Conservation (phyloP, 1,140 invertebrate genomes). For the Andrena cerasifolii region DNA sequence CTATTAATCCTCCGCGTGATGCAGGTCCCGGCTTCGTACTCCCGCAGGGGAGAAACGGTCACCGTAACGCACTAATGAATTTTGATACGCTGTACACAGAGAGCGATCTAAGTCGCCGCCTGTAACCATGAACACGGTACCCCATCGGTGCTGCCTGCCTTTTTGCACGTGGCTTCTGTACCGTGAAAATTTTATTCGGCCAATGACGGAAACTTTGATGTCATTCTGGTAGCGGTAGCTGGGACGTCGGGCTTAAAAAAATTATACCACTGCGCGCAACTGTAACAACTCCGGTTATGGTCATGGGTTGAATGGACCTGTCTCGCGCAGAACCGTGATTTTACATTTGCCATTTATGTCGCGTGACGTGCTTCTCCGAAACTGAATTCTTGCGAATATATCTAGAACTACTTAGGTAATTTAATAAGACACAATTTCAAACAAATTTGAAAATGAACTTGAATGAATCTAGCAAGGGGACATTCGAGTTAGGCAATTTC, state of each 20-base stretch:
- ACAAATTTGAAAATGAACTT: too few species aligned
- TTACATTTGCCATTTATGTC: too few species aligned
- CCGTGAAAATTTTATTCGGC: slow-evolving; percentile 11
- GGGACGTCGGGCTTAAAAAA: not conserved
- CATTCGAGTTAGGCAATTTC: too few species aligned
- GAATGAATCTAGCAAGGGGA: too few species aligned
- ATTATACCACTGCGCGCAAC: not conserved
- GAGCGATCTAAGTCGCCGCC: not conserved
- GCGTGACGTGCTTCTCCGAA: too few species aligned
- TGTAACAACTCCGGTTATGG: not conserved
- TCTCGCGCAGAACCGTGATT: not conserved
- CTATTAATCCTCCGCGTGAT: slow-evolving; percentile 65
- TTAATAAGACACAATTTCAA: too few species aligned
- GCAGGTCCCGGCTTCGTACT: slow-evolving; percentile 54
- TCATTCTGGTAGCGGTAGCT: not conserved
- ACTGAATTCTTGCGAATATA: too few species aligned
- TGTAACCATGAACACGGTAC: not conserved
- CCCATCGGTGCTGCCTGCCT: not conserved
- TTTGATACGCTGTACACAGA: slow-evolving; percentile 31
- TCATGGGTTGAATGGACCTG: not conserved
- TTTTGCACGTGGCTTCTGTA: not conserved
- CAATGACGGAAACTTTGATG: not conserved
- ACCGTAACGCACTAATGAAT: slow-evolving; percentile 53
- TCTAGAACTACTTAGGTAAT: too few species aligned
- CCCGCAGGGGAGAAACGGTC: slow-evolving; percentile 41